Base-by-base conservation (phyloP, 2,797 vertebrate genomes). In the Eurystomus glaucurus region DNA sequence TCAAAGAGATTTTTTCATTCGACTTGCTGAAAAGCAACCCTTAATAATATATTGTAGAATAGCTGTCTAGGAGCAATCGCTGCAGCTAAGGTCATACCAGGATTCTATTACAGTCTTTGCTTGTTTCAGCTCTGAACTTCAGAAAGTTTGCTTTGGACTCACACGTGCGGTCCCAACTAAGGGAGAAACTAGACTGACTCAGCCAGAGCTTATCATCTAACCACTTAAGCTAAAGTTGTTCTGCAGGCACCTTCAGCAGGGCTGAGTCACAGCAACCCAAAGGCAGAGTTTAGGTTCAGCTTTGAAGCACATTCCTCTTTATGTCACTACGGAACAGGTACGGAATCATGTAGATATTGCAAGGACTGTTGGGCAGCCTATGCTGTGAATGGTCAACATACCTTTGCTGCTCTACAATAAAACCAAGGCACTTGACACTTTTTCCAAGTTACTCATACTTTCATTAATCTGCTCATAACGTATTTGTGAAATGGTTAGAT, bases 1-100 rank as follows among this genome's bases (percentile, higher is more conserved):
- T 87, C 72, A 75, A 90, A 90, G 54, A 71, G 31, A 25, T 41
- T 88, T 78, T 87, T 79, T 95, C 64, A 23, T 95, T 94, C 6
- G 1, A 55, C n/a, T n/a, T 80, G 57, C 74, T 85, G 76, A 85
- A 94, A 90, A 94, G 43, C 31, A 74, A 76, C 6, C 22, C 77
- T 94, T 87, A 78, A 50, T 46, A 92, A 93, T 45, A 78, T 9
- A 80, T 20, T 81, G 15, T 31, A 82, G 52, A 41, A 35, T 11
- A 52, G 35, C 33, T 86, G 31, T 3, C 65, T 51, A 60, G n/a
- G 65, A 84, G 25, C 19, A 81, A 75, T 39, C 11, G 13, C 61
- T 83, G 23, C 2, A 2, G 65, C n/a, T 87, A 76, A 88, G 45
- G 77, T 76, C 60, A 61, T 21, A 87, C 4, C 25, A 79, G 61